Percentiles rank a stretch among this genome's conserved stretches.
These are phyloP conservation scores for Lontra canadensis DNA, from an alignment of 2,113 vertebrate species.

Conservation along the genomic window DNA sequence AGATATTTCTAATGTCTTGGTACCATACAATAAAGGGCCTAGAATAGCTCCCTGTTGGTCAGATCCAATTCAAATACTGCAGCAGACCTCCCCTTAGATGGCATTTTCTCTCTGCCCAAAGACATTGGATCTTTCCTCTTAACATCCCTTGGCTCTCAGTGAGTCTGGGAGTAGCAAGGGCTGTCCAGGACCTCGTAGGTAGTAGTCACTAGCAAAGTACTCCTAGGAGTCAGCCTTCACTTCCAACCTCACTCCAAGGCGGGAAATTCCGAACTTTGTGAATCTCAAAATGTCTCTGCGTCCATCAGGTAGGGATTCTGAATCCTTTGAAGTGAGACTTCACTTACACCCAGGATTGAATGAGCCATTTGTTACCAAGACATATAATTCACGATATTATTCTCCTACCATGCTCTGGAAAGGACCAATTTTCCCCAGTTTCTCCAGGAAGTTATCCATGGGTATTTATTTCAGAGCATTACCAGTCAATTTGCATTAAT, in stretches of 20 bases:
- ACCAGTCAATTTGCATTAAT: conserved; percentile 11
- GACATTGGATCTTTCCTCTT: not conserved
- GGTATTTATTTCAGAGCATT: not conserved
- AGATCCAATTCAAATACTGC: not conserved
- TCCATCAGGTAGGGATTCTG: not conserved
- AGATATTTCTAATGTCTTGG: not conserved
- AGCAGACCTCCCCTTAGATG: not conserved
- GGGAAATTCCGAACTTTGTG: not conserved
- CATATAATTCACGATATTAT: not conserved
- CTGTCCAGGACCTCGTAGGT: not conserved
- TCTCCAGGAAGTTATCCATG: not conserved
- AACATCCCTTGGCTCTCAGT: not conserved
- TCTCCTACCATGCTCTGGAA: not conserved
- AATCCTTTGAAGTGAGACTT: not conserved
- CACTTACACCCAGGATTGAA: not conserved
- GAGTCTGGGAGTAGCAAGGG: not conserved
- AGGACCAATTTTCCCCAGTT: not conserved
- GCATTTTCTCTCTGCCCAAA: not conserved
- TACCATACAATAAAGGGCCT: not conserved
- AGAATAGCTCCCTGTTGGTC: not conserved
- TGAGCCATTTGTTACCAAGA: not conserved
- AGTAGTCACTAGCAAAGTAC: not conserved
- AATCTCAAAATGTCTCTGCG: not conserved
- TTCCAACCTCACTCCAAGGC: not conserved
- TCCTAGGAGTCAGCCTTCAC: not conserved